phyloP scores from a whole-genome alignment of 2,888 invertebrate species.

The Himalopsyche japonica region DNA sequence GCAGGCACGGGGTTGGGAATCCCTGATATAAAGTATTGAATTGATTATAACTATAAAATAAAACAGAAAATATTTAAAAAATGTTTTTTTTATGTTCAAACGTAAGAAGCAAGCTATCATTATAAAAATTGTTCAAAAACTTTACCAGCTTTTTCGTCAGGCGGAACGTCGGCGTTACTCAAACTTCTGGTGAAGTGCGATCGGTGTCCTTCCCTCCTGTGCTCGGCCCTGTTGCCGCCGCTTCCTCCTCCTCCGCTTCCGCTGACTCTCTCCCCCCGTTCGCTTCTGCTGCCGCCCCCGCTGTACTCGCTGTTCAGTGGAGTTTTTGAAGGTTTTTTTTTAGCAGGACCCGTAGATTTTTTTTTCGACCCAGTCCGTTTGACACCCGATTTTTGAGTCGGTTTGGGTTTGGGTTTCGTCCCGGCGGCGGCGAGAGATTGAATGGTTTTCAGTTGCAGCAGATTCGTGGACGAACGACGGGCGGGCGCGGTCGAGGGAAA shows the following conservation, averaged over 20 bases:
- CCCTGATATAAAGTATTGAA: too few species aligned
- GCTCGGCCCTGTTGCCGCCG: neutral
- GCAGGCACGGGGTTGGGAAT: too few species aligned
- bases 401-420: slow-evolving; percentile 4
- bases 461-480: slow-evolving; percentile 48
- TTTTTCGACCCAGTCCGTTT: slow-evolving; percentile 46
- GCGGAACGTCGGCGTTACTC: slow-evolving; percentile 79
- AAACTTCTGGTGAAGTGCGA: slow-evolving; percentile 74
- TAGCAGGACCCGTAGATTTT: slow-evolving; percentile 44
- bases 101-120: neutral
- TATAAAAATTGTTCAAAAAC: neutral
- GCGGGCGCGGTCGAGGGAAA: slow-evolving; percentile 53
- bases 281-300: slow-evolving; percentile 36
- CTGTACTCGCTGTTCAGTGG: slow-evolving; percentile 64
- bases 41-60: too few species aligned
- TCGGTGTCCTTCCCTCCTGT: slow-evolving; percentile 61
- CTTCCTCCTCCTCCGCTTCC: slow-evolving; percentile 58
- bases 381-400: slow-evolving; percentile 18
- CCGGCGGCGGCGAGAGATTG: slow-evolving; percentile 35
- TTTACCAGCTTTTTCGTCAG: slow-evolving; percentile 82
- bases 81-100: too few species aligned
- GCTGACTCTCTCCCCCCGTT: slow-evolving; percentile 52
- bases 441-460: slow-evolving; percentile 38
- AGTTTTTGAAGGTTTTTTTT: slow-evolving; percentile 42
- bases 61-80: too few species aligned